phyloP scores from a whole-genome alignment of 2,888 invertebrate genomes.

The Drosophila macrospina region DNA sequence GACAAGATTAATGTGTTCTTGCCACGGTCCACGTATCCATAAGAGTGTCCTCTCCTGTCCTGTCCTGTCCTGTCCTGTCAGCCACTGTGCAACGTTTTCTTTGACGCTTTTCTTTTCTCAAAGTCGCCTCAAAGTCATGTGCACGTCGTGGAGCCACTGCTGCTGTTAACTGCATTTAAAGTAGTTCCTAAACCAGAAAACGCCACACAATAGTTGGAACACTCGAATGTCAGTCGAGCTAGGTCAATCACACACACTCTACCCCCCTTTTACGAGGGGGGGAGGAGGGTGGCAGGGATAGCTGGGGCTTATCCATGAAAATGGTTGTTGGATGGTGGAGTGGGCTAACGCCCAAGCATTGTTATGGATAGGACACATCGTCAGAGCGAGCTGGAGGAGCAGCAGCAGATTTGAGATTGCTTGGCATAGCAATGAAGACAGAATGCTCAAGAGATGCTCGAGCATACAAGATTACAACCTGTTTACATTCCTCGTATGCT shows the following conservation, averaged over 20 bases:
- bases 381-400: neutral
- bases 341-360: constrained; percentile 37
- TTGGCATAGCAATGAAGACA: constrained; percentile 28
- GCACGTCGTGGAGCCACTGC: constrained; percentile 56
- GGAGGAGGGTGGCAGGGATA: no score
- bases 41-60: neutral
- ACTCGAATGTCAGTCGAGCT: constrained; percentile 46
- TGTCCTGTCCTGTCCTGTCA: constrained; percentile 13
- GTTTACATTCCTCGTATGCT: constrained; percentile 34
- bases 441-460: constrained; percentile 26
- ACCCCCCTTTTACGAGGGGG: no score
- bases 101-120: constrained; percentile 30
- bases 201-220: constrained; percentile 41
- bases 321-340: constrained; percentile 24
- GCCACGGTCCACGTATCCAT: constrained; percentile 42
- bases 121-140: constrained; percentile 80
- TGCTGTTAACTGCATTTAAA: constrained; percentile 75
- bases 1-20: constrained; percentile 72
- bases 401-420: constrained; percentile 31
- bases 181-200: constrained; percentile 57
- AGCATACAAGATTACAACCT: constrained; percentile 43
- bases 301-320: constrained; percentile 13
- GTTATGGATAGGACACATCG: constrained; percentile 34
- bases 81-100: constrained; percentile 22
- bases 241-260: constrained; percentile 76